Conservation (phyloP, 1,140 invertebrate species). For the Batillaria attramentaria region DNA sequence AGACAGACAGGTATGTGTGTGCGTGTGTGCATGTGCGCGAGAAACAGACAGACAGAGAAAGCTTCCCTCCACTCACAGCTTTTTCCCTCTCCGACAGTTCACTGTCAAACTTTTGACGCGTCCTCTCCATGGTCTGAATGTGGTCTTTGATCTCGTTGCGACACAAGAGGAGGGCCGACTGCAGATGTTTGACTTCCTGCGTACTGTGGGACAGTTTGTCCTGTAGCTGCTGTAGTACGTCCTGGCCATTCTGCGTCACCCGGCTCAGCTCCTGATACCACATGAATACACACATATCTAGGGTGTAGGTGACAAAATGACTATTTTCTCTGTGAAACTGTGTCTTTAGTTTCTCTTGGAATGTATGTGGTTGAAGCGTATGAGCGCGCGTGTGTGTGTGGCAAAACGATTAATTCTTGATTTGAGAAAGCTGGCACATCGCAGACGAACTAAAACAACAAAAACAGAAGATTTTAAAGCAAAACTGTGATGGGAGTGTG, state of each 20-base stretch:
- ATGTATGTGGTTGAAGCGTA: too few relatives aligned
- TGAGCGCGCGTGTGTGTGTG: too few relatives aligned
- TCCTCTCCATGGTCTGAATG: constrained; percentile 56
- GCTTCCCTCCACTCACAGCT: constrained; percentile 44
- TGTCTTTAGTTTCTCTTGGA: too few relatives aligned
- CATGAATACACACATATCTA: too few relatives aligned
- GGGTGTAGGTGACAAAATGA: too few relatives aligned
- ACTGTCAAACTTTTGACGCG: constrained; percentile 59
- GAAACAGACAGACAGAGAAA: not conserved
- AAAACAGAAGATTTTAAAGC: too few relatives aligned
- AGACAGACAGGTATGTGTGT: not conserved
- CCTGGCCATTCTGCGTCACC: constrained; percentile 46
- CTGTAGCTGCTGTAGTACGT: constrained; percentile 51
- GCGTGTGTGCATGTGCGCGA: not conserved
- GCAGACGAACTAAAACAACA: too few relatives aligned
- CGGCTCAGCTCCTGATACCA: constrained; percentile 57
- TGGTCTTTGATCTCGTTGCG: constrained; percentile 61
- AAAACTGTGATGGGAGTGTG: too few relatives aligned
- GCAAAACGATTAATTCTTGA: too few relatives aligned
- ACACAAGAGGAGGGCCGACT: constrained; percentile 58
- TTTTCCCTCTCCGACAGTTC: constrained; percentile 56
- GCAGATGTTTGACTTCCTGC: constrained; percentile 58
- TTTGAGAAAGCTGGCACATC: too few relatives aligned
- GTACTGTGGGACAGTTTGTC: constrained; percentile 50
- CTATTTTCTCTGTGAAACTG: too few relatives aligned